Conservation (phyloP, 2,113 vertebrate genomes). For the Pogona vitticeps region DNA sequence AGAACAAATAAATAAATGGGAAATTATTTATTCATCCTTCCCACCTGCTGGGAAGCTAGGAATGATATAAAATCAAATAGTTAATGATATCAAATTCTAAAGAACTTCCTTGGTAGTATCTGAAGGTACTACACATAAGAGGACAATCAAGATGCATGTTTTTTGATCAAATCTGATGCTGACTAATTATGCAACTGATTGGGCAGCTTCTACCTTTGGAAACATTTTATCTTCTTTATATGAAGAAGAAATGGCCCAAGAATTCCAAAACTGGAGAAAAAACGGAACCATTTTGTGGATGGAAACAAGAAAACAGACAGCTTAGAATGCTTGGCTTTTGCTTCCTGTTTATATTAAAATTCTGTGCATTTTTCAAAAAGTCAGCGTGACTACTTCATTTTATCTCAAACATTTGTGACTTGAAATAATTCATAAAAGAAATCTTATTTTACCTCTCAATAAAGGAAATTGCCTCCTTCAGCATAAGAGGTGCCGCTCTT, state of each 20-base stretch:
- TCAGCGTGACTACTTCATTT: neutral
- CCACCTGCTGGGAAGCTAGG: too few relatives aligned
- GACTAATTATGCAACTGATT: neutral
- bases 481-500: slow-evolving; percentile 68
- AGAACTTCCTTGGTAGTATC: neutral
- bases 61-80: too few relatives aligned
- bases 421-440: neutral
- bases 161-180: neutral
- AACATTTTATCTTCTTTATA: neutral
- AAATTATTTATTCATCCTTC: too few relatives aligned
- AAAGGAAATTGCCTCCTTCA: slow-evolving; percentile 81
- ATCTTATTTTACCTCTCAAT: slow-evolving; percentile 78
- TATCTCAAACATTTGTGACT: neutral
- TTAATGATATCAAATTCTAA: neutral
- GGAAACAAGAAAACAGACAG: neutral
- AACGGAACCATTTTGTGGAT: neutral
- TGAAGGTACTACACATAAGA: neutral
- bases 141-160: neutral
- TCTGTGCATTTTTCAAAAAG: neutral
- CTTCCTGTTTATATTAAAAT: neutral
- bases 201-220: neutral
- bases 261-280: neutral
- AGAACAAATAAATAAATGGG: too few relatives aligned
- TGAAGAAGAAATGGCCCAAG: neutral
- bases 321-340: neutral